Conservation (phyloP, 1,140 invertebrate species). For the Zaprionus ornatus region DNA sequence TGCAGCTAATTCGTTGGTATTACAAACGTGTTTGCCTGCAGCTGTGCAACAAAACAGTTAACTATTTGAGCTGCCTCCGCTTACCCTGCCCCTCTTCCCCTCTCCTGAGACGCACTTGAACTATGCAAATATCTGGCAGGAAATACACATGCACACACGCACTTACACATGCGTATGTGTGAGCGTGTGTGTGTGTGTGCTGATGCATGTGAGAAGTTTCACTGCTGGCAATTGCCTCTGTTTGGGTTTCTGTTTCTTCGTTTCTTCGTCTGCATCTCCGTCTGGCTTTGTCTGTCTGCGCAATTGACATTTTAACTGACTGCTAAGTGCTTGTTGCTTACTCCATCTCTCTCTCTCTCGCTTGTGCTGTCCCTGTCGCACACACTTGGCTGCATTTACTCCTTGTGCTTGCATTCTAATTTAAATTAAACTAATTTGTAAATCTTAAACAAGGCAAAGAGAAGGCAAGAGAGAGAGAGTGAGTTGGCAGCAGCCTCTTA, state of each 20-base stretch:
- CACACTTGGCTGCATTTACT: slow-evolving; percentile 14
- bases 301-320: slow-evolving; percentile 69
- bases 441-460: slow-evolving; percentile 59
- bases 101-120: background rate
- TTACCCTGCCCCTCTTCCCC: no score
- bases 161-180: background rate
- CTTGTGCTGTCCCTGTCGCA: background rate
- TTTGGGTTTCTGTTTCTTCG: slow-evolving; percentile 3
- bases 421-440: slow-evolving; percentile 82
- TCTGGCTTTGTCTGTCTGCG: slow-evolving; percentile 14
- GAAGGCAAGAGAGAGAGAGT: background rate
- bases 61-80: background rate
- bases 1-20: slow-evolving; percentile 16
- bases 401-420: slow-evolving; percentile 58
- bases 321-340: slow-evolving; percentile 57
- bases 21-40: slow-evolving; percentile 18
- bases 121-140: background rate
- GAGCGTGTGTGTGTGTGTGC: background rate
- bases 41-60: slow-evolving; percentile 1
- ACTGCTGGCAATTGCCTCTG: slow-evolving; percentile 10
- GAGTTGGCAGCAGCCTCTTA: background rate
- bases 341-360: background rate
- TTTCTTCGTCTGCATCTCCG: background rate
- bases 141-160: background rate
- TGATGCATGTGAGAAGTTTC: slow-evolving; percentile 7